Conservation (phyloP, 2,113 vertebrate species). For the Isurus oxyrinchus region DNA sequence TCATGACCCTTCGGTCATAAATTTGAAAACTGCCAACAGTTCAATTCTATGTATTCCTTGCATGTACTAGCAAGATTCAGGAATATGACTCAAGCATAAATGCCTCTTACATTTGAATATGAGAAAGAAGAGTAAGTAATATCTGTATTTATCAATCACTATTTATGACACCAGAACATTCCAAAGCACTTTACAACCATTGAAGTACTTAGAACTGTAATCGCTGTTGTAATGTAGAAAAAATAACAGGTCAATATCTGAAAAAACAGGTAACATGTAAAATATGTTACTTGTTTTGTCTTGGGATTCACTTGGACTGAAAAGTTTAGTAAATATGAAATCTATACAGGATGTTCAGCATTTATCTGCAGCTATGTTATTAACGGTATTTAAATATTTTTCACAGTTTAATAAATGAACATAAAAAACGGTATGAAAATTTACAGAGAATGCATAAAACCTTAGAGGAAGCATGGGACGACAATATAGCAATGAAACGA, state of each 20-base stretch:
- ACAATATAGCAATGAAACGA: constrained; percentile 54
- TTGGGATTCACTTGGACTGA: not conserved
- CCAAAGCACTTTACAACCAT: not conserved
- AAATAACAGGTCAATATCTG: not conserved
- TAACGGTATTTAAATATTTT: not conserved
- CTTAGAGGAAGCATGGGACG: constrained; percentile 59
- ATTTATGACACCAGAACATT: not conserved
- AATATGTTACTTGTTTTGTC: not conserved
- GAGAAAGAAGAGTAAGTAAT: not conserved
- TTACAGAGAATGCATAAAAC: constrained; percentile 50
- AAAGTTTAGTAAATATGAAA: not conserved
- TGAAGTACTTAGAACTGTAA: not conserved
- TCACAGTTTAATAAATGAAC: constrained; percentile 16
- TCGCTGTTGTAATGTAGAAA: not conserved
- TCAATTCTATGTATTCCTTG: too few species aligned
- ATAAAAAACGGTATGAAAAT: constrained; percentile 47
- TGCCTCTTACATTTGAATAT: not conserved
- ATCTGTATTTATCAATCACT: not conserved
- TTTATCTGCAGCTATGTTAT: not conserved
- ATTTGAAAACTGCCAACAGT: too few species aligned
- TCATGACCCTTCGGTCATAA: too few species aligned
- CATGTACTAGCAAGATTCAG: too few species aligned
- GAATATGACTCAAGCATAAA: not conserved
- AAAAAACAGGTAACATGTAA: not conserved
- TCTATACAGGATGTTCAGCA: not conserved